Evolutionary conservation across 2,888 invertebrate species (phyloP), one percentile per base, ranked within the genome.

Genomic region (Desoria tigrina): DNA sequence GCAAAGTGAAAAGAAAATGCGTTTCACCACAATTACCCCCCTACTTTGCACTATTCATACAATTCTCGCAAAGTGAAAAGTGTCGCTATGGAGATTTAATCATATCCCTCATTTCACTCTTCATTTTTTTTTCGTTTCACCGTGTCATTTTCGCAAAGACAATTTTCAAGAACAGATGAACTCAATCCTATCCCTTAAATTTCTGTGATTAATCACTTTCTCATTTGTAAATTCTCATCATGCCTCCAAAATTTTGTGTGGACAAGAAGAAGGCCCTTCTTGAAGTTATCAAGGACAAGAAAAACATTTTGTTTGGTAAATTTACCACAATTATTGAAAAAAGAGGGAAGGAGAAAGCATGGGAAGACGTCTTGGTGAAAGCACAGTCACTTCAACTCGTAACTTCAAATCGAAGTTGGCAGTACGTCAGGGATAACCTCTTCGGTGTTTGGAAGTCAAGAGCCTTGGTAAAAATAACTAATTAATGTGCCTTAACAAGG

Each of bases 281-380:
- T 23, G 49, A 24, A n/a, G 21, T 51, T 7, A 39, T 61, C 9
- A 11, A 27, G n/a, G 39, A 61, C 32, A 32, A 53, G 21, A 61
- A 61, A 23, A 23, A 32, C 11, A 39, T 53, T 24, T 27, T 61
- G 11, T 61, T 61, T 42, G 61, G 61, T 1, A 21, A 42, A 21
- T 61, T 61, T 54, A 21, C 51, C 11, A 18, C 4, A 23, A 7
- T 2, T 4, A 9, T 55, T 4, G 55, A 55, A 16, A 27, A 55
- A 2, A 27, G 39, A 7, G 27, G 26, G 4, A 61, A 61, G n/a
- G 9, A 24, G 7, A 6, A 53, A 6, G 61, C 54, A 1, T 61
- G 61, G 61, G n/a, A 61, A 18, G 42, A 23, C 1, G 28, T 54
- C 18, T n/a, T 51, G 1, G n/a, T 37, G 2, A 51, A 61, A 18